A percentile compares a stretch with the other conserved stretches of the same genome.
Evolutionary conservation across 2,888 invertebrate species (phyloP).

Genomic region (Lasiommata megera): DNA sequence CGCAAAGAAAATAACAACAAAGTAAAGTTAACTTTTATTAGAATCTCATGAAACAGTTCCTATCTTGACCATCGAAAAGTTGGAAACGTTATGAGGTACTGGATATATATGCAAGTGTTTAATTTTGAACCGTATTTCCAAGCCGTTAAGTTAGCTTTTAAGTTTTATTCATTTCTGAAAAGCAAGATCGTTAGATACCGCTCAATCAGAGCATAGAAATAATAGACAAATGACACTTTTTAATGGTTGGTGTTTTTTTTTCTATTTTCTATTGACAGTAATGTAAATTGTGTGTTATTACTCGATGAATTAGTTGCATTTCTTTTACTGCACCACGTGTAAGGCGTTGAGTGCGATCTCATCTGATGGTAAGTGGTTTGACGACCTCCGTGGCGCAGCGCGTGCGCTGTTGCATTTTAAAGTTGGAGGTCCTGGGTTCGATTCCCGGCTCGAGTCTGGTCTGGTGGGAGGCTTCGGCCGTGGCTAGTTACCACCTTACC

Average conservation of each 20-base stretch:
- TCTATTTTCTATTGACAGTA: conserved; percentile 29
- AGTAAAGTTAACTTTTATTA: background rate
- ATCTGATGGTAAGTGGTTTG: too few species aligned
- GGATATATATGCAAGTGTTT: background rate
- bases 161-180: background rate
- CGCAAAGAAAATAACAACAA: too few species aligned
- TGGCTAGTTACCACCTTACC: too few species aligned
- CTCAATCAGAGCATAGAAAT: conserved; percentile 47
- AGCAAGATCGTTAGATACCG: conserved; percentile 6
- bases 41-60: conserved; percentile 2
- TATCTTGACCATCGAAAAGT: conserved; percentile 3
- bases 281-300: conserved; percentile 16
- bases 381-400: too few species aligned
- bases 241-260: conserved; percentile 22
- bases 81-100: conserved; percentile 1
- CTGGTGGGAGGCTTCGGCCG: too few species aligned
- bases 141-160: background rate
- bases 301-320: background rate
- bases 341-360: too few species aligned
- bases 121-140: conserved; percentile 8
- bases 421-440: too few species aligned
- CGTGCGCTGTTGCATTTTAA: too few species aligned
- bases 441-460: too few species aligned
- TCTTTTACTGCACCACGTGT: too few species aligned
- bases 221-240: conserved; percentile 41